Evolutionary conservation across 30 jellyfish, hydroid and myxozoan genomes (phyloP).

Genomic region (Haliclystus octoradiatus): DNA sequence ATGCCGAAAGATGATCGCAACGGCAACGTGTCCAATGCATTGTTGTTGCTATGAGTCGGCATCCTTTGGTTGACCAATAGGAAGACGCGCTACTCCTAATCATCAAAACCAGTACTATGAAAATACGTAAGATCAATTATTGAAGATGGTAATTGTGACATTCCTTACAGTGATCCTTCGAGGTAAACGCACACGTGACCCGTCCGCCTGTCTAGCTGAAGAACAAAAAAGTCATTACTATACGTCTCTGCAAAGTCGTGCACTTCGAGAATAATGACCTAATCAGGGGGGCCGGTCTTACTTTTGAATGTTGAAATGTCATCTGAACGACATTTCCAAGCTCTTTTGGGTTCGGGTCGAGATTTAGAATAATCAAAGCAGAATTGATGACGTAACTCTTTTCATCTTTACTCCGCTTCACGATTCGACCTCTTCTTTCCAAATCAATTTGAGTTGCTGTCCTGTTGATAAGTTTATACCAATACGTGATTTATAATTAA

Average conservation of each 20-base stretch:
- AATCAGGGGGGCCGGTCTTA: slow-evolving; percentile 4
- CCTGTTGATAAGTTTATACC: not conserved
- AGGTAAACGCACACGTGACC: not conserved
- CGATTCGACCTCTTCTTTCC: slow-evolving; percentile 16
- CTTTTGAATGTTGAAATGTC: slow-evolving; percentile 33
- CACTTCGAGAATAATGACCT: slow-evolving; percentile 4
- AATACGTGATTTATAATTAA: not conserved
- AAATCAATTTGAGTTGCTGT: slow-evolving; percentile 10
- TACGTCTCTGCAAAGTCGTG: too few relatives aligned
- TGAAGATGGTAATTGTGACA: too few relatives aligned
- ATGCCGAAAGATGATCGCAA: slow-evolving; percentile 20
- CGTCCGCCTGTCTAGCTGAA: not conserved
- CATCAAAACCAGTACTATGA: not conserved
- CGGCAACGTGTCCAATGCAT: slow-evolving; percentile 34
- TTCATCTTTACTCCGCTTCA: slow-evolving; percentile 19
- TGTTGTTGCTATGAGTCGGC: slow-evolving; percentile 22
- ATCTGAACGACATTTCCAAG: slow-evolving; percentile 20
- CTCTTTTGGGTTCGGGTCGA: slow-evolving; percentile 27
- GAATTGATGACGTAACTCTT: slow-evolving; percentile 47
- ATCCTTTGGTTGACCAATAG: slow-evolving; percentile 36
- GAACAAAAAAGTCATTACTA: not conserved
- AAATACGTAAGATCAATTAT: not conserved
- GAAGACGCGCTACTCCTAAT: slow-evolving; percentile 11
- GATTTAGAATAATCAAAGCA: slow-evolving; percentile 18
- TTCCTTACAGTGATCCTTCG: not conserved